phyloP scores from a whole-genome alignment of 2,113 vertebrate genomes.

The Melanocharis versteri region DNA sequence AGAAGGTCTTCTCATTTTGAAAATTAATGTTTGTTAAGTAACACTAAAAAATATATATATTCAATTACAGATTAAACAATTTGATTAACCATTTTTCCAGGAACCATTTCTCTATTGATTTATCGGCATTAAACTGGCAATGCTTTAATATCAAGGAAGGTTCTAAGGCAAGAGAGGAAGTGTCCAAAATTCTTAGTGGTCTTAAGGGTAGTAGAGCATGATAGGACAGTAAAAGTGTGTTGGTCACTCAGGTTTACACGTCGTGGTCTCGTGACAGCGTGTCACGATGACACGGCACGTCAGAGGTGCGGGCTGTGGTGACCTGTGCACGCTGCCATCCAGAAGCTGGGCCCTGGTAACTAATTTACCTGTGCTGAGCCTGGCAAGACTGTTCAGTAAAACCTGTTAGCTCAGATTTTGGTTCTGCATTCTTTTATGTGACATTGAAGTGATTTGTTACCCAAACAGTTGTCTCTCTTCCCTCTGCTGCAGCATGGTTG shows the following conservation, averaged over 20 bases:
- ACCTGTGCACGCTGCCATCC: accelerated
- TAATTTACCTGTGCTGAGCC: background rate
- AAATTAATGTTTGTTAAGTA: background rate
- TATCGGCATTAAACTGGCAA: background rate
- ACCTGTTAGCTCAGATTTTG: background rate
- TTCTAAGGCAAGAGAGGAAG: background rate
- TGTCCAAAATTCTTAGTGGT: background rate
- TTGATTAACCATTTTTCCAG: background rate
- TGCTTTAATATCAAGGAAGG: background rate
- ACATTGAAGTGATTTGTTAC: background rate
- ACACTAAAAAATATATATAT: background rate
- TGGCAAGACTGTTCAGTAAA: background rate
- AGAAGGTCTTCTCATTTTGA: background rate
- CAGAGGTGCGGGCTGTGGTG: background rate
- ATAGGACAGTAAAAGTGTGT: background rate
- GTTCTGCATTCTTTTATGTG: background rate
- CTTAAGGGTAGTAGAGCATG: accelerated
- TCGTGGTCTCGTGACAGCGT: background rate
- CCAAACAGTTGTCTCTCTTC: background rate
- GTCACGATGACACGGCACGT: accelerated
- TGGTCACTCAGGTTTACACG: background rate
- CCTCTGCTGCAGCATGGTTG: background rate
- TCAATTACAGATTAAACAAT: background rate
- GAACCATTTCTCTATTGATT: background rate
- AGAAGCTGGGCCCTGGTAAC: background rate